Evolutionary conservation across 2,113 vertebrate species (phyloP).

Genomic region (Tautogolabrus adspersus): DNA sequence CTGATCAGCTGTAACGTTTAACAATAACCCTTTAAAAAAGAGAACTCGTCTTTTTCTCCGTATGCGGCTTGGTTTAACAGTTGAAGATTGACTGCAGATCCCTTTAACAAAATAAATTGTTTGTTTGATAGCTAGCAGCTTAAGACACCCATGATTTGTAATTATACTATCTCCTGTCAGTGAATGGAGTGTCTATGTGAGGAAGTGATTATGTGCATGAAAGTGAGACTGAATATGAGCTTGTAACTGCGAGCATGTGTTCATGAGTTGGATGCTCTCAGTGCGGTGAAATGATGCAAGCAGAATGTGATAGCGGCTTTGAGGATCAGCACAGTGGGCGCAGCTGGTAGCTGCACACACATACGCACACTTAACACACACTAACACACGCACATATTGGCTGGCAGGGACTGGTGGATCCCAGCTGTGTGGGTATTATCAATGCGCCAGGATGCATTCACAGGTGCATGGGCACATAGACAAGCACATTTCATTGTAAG

Average conservation of each 20-base stretch:
- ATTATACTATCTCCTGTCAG: conserved; percentile 10
- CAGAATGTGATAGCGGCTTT: conserved; percentile 62
- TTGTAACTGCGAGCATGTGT: conserved; percentile 50
- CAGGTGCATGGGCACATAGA: conserved; percentile 42
- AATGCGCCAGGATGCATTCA: conserved; percentile 42
- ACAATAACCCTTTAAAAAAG: too few relatives aligned
- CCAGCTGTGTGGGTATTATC: conserved; percentile 65
- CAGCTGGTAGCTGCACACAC: conserved; percentile 58
- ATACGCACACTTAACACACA: conserved; percentile 10
- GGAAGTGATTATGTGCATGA: conserved; percentile 28
- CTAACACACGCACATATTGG: conserved; percentile 1
- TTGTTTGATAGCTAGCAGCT: background rate
- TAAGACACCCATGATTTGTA: conserved; percentile 18
- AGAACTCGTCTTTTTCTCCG: background rate
- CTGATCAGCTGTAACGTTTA: too few relatives aligned
- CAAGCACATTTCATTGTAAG: conserved; percentile 9
- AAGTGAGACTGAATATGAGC: conserved; percentile 33
- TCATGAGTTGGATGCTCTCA: conserved; percentile 53
- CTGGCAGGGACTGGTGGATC: conserved; percentile 52
- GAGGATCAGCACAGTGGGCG: conserved; percentile 52
- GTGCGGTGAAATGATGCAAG: conserved; percentile 60
- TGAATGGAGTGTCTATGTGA: conserved; percentile 15
- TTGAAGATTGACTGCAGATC: background rate
- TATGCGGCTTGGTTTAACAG: background rate
- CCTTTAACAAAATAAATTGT: background rate